Base-by-base conservation (phyloP, 2,113 vertebrate species). In the Trichechus manatus region DNA sequence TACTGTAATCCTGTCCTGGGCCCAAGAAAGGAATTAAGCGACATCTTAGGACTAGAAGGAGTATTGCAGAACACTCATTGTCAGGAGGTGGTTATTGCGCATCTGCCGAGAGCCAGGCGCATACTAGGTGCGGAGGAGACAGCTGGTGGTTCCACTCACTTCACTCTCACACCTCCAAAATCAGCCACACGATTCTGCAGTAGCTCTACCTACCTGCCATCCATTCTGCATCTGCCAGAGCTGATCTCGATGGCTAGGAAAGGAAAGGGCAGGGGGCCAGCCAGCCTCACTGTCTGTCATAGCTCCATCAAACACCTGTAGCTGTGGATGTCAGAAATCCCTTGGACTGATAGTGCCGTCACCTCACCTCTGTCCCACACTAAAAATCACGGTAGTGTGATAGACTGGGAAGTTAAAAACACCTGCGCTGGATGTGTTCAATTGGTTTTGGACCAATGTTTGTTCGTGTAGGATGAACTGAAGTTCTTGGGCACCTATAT, bases 341-440 rank as follows among this genome's bases (percentile, higher is more conserved):
- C 61, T 42, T 61, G 84, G 61, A 44, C 36, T 80, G 66, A 59
- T 56, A 10, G 14, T 3, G 10, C n/a, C 13, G 0, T 50, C 33
- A 27, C 25, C 31, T 89, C 42, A 68, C 74, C 77, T 61, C 86
- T 89, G 75, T 56, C 80, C 63, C 75, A 87, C 47, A 19, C 59
- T 91, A 75, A 70, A 82, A 75, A 33, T 5, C 9, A n/a, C 27
- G 25, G 31, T 31, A 77, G 56, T 15, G 0, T 79, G 25, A 78
- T 68, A 47, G 85, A n/a, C 25, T 23, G 29, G 50, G 31, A 88
- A 82, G 81, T 95, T 44, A 36, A 68, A 87, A 95, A 79, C 39
- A 53, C 33, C 50, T 80, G 14, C 9, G 13, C 4, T 33, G 87
- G 74, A 94, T 50, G 22, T 70, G 82, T 86, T 85, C 31, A 44